Evolutionary conservation across 2,113 vertebrate genomes (phyloP).

Genomic region (Saguinus imperator): DNA sequence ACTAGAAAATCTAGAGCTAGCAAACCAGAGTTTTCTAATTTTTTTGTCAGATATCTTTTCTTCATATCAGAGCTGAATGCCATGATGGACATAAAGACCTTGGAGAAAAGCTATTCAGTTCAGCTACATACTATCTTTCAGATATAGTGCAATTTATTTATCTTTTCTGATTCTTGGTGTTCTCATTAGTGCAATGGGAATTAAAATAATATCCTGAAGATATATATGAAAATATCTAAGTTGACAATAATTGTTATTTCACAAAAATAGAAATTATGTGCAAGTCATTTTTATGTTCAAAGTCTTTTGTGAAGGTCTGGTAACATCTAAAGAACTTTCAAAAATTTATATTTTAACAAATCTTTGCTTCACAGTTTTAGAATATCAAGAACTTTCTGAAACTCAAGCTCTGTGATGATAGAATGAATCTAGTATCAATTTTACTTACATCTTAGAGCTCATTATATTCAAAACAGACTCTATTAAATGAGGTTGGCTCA

Average conservation of each 20-base stretch:
- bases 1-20: neutral
- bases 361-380: constrained; percentile 2
- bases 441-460: constrained; percentile 17
- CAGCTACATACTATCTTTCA: neutral
- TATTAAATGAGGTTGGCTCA: constrained; percentile 1
- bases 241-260: neutral
- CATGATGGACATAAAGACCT: neutral
- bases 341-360: neutral
- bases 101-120: neutral
- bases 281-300: neutral
- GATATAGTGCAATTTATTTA: neutral
- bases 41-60: neutral
- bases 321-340: neutral
- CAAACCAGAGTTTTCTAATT: neutral
- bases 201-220: constrained; percentile 3
- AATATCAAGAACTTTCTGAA: neutral
- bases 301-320: neutral
- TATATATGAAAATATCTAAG: neutral
- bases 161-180: neutral
- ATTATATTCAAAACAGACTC: constrained; percentile 29
- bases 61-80: neutral
- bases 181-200: neutral
- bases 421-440: neutral
- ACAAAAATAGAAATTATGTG: neutral
- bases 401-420: neutral